Base-by-base conservation (phyloP, 2,797 vertebrate genomes). In the Hapalemur alaotrensis region DNA sequence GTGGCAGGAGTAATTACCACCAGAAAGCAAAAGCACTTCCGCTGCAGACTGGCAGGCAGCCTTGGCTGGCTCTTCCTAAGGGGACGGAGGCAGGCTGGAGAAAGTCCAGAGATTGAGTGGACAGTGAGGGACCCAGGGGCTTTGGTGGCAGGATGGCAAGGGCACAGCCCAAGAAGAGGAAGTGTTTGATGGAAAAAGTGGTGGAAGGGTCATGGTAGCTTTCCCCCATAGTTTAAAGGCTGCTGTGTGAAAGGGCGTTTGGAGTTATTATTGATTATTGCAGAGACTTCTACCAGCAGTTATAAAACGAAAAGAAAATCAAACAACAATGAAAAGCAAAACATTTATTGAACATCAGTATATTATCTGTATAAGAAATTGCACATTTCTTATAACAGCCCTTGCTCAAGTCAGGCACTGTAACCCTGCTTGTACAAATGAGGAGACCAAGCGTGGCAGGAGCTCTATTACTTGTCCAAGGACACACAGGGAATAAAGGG, bases 1-100 rank as follows among this genome's bases (percentile, higher is more conserved):
- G 98, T 95, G 92, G 89, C 73, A 97, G 97, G 97, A 91, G 89
- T 98, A 98, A 98, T 98, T 97, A 97, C 90, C 69, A 0, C 4
- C 52, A 81, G 96, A 98, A 98, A 97, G 94, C 43, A 92, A 90
- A 98, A 96, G 13, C 35, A 18, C 81, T 98, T 59, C 79, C 48
- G 61, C 70, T 30, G 67, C 32, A 76, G 90, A 50, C 20, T 38
- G 41, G 79, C 75, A 92, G 96, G 75, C 18, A 54, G 86, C 69
- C 25, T 46, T 41, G 76, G 38, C 38, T 61, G 22, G 50, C 43
- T 90, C 25, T 79, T 22, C 32, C 25, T 67, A n/a, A 57, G 25
- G 48, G 23, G 81, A 50, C 8, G 0, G 22, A 50, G 59, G 25
- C 50, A 73, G 43, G 54, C 22, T 65, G 46, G 41, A 63, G 92